phyloP scores from a whole-genome alignment of 2,888 invertebrate species.

The Calameuta pallipes region DNA sequence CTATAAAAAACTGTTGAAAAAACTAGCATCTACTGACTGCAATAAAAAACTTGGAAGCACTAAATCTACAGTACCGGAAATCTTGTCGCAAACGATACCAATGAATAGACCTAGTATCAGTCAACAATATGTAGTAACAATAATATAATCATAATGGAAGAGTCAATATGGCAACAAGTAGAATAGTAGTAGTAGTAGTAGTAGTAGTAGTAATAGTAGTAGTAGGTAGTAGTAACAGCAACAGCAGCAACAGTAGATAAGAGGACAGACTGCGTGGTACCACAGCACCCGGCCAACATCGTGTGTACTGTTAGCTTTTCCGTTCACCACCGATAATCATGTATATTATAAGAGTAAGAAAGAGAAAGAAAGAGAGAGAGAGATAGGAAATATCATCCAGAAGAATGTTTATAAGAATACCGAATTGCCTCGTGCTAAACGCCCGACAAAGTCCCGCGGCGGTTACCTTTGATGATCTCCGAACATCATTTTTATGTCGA shows the following conservation, averaged over 20 bases:
- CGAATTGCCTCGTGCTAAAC: background rate
- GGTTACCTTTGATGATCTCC: background rate
- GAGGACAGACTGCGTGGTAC: constrained; percentile 11
- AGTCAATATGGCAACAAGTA: background rate
- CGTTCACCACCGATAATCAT: background rate
- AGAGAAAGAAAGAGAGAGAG: constrained; percentile 11
- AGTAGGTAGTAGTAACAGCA: background rate
- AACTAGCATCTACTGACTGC: too few relatives aligned
- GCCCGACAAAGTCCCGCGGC: background rate
- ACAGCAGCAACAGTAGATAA: background rate
- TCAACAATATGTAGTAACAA: background rate
- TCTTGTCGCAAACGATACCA: background rate
- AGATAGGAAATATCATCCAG: constrained; percentile 8
- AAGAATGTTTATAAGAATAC: background rate
- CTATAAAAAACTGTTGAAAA: too few relatives aligned
- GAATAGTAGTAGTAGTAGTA: background rate
- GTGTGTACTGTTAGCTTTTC: background rate
- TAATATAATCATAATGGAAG: background rate
- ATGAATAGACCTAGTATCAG: background rate
- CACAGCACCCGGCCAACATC: background rate
- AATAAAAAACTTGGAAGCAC: background rate
- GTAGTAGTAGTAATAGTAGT: background rate
- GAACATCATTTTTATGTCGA: background rate
- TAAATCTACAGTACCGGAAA: background rate
- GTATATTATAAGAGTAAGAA: background rate